A percentile compares a stretch with the other conserved stretches of the same genome.
phyloP scores from a whole-genome alignment of 2,888 invertebrate genomes.

The Philereme vetulata region DNA sequence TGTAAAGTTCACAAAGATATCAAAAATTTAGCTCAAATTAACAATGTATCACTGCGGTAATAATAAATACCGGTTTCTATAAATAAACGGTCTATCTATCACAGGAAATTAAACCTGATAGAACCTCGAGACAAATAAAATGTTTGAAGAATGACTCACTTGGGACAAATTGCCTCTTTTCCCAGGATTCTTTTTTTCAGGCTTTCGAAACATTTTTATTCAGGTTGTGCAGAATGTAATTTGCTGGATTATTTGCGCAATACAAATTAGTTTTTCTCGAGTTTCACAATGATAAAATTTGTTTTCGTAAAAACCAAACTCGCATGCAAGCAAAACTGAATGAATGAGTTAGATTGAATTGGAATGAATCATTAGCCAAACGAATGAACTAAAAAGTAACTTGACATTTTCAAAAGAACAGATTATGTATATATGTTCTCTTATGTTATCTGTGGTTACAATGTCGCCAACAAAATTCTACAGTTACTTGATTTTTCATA shows the following conservation, averaged over 20 bases:
- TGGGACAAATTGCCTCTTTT: conserved; percentile 74
- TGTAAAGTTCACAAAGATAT: conserved; percentile 8
- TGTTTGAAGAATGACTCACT: conserved; percentile 71
- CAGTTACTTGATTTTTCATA: neutral
- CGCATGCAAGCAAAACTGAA: too few relatives aligned
- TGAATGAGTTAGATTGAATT: too few relatives aligned
- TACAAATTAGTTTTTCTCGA: neutral
- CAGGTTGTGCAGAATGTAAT: neutral
- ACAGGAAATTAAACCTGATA: conserved; percentile 36
- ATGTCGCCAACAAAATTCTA: neutral
- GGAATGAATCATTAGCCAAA: too few relatives aligned
- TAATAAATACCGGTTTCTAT: conserved; percentile 35
- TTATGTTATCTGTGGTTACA: neutral
- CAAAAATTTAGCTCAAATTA: conserved; percentile 15
- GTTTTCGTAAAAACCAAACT: too few relatives aligned
- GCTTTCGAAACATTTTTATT: conserved; percentile 63
- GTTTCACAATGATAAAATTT: neutral
- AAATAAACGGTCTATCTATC: conserved; percentile 39
- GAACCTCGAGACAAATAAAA: conserved; percentile 52
- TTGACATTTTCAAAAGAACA: too few relatives aligned
- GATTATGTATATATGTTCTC: too few relatives aligned
- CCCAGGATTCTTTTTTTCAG: conserved; percentile 49
- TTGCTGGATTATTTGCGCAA: neutral
- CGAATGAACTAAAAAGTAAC: too few relatives aligned
- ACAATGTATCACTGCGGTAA: conserved; percentile 17